phyloP scores from a whole-genome alignment of 2,888 invertebrate species.

The Nomada hirtipes region DNA sequence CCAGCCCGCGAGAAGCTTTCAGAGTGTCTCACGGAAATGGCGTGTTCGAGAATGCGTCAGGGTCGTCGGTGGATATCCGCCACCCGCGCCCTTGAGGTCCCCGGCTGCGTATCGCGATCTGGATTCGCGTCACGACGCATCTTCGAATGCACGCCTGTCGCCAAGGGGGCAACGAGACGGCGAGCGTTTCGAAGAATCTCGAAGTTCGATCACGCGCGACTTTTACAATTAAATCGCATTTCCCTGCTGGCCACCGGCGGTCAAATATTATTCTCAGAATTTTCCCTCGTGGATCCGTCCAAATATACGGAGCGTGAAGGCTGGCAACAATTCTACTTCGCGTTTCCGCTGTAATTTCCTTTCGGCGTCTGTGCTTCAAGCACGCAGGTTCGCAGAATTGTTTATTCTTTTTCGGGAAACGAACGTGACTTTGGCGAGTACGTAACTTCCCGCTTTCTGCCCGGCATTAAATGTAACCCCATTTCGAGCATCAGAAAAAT shows the following conservation, averaged over 20 bases:
- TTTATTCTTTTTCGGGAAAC: no score
- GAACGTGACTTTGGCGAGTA: no score
- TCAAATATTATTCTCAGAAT: not conserved
- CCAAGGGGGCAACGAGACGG: not conserved
- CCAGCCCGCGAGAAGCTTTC: not conserved
- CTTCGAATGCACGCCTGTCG: conserved; percentile 40
- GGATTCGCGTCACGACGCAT: conserved; percentile 48
- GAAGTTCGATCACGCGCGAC: conserved; percentile 28
- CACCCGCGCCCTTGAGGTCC: conserved; percentile 40
- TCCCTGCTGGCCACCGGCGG: not conserved
- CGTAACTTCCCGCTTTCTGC: no score
- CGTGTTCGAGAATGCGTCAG: conserved; percentile 49
- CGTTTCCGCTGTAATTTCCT: not conserved
- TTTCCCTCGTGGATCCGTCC: not conserved
- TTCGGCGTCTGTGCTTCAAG: no score
- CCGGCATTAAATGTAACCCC: no score
- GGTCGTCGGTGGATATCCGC: conserved; percentile 42
- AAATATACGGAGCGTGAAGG: no score
- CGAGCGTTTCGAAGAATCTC: conserved; percentile 10
- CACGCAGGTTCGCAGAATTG: no score
- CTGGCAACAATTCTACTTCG: no score
- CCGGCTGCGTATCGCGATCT: conserved; percentile 29
- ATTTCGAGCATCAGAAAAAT: no score
- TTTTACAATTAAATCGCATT: conserved; percentile 38
- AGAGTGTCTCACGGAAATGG: conserved; percentile 21